These are phyloP conservation scores for Pseudotriccus pelzelni DNA, from an alignment of 2,797 vertebrate genomes.

Conservation along the genomic window DNA sequence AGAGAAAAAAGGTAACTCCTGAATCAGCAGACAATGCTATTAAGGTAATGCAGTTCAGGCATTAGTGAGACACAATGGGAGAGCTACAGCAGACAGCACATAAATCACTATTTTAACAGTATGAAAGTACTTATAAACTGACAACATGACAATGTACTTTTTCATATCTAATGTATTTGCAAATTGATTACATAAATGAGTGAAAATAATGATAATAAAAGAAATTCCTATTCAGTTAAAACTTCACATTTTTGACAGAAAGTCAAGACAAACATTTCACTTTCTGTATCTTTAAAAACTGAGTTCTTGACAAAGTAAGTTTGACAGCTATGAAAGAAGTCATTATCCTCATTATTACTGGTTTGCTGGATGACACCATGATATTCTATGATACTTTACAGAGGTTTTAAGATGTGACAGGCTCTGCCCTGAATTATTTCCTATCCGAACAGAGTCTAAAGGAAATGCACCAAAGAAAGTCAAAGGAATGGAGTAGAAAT, in stretches of 20 bases:
- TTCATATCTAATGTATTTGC: neutral
- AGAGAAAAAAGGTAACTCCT: neutral
- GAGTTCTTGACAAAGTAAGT: conserved; percentile 4
- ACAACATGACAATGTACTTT: neutral
- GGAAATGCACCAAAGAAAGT: neutral
- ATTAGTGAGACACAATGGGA: neutral
- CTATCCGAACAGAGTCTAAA: neutral
- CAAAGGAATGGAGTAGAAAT: neutral
- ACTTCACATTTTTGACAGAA: neutral
- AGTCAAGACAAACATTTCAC: conserved; percentile 1
- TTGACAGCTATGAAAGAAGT: neutral
- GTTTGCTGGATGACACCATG: neutral
- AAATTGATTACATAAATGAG: neutral
- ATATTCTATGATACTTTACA: neutral
- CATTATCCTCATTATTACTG: conserved; percentile 2
- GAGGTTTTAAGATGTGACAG: neutral
- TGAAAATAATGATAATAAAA: conserved; percentile 6
- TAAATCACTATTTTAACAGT: neutral
- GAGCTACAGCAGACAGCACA: neutral
- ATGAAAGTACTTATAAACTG: neutral
- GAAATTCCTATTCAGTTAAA: neutral
- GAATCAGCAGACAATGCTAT: neutral
- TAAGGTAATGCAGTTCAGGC: neutral
- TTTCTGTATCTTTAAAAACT: neutral
- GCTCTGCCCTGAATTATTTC: neutral